Percentiles rank a stretch among this genome's conserved stretches.
These are phyloP conservation scores for Drosophila mayaguana DNA, from an alignment of 2,888 invertebrate genomes.

Conservation along the genomic window DNA sequence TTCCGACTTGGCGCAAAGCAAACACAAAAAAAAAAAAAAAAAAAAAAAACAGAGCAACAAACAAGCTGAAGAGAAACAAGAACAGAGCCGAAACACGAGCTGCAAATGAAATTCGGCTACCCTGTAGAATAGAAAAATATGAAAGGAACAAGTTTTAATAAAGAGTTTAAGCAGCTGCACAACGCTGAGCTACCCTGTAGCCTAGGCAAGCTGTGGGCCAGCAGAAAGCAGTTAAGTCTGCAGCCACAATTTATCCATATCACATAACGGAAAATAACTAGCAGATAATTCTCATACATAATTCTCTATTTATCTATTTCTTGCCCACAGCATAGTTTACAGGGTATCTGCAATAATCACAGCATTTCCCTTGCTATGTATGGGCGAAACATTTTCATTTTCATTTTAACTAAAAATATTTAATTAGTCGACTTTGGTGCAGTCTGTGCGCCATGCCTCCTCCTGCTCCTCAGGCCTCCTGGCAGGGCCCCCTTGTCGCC, in stretches of 20 bases:
- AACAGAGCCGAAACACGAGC: background rate
- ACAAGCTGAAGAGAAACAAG: background rate
- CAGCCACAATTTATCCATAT: too few relatives aligned
- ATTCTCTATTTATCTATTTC: background rate
- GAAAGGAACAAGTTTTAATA: background rate
- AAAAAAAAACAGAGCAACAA: background rate
- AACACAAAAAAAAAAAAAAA: slow-evolving; percentile 31
- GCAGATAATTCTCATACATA: too few relatives aligned
- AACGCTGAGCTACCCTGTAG: background rate
- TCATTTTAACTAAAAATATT: slow-evolving; percentile 70
- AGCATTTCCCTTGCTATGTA: slow-evolving; percentile 51
- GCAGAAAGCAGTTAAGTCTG: too few relatives aligned
- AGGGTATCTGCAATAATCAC: slow-evolving; percentile 24
- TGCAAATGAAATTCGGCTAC: slow-evolving; percentile 49
- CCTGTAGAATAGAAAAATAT: background rate
- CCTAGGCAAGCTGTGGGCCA: too few relatives aligned
- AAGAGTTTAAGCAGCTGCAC: accelerated
- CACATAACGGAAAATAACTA: too few relatives aligned
- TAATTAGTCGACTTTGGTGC: slow-evolving; percentile 61
- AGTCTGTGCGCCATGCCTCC: slow-evolving; percentile 9
- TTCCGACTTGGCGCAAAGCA: slow-evolving; percentile 45
- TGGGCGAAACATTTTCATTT: slow-evolving; percentile 54
- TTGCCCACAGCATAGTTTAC: background rate
- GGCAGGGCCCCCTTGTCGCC: background rate
- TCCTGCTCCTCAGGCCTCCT: too few relatives aligned